A percentile compares a stretch with the other conserved stretches of the same genome.
Conservation (phyloP, 2,888 invertebrate species). For the Ecliptopera silaceata region DNA sequence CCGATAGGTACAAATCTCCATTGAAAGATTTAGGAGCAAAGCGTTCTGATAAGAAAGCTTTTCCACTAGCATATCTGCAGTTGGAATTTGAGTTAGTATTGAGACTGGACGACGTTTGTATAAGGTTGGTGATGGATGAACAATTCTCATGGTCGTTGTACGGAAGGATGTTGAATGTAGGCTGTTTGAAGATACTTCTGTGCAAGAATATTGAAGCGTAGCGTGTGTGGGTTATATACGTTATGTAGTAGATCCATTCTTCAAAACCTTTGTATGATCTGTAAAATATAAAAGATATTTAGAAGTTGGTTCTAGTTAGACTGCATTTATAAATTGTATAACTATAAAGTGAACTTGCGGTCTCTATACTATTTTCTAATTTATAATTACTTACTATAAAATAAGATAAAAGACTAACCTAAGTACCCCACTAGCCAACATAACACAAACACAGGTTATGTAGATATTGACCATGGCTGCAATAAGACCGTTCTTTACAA, state of each 20-base stretch:
- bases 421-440: conserved; percentile 89
- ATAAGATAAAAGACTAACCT: conserved; percentile 73
- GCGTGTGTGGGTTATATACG: conserved; percentile 90
- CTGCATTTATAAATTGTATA: too few species aligned
- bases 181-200: conserved; percentile 86
- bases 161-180: conserved; percentile 78
- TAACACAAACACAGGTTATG: conserved; percentile 87
- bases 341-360: neutral
- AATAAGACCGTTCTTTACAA: conserved; percentile 89
- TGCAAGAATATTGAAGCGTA: conserved; percentile 91
- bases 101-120: conserved; percentile 79
- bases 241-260: conserved; percentile 91
- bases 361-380: neutral
- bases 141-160: conserved; percentile 82
- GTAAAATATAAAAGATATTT: conserved; percentile 29
- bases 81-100: conserved; percentile 80
- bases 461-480: conserved; percentile 92
- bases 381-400: too few species aligned
- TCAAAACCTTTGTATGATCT: conserved; percentile 91
- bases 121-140: conserved; percentile 74
- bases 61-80: conserved; percentile 88
- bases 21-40: conserved; percentile 83
- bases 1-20: conserved; percentile 81
- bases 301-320: neutral
- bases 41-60: conserved; percentile 87